phyloP scores from a whole-genome alignment of 1,140 invertebrate genomes.

The Uloborus diversus region DNA sequence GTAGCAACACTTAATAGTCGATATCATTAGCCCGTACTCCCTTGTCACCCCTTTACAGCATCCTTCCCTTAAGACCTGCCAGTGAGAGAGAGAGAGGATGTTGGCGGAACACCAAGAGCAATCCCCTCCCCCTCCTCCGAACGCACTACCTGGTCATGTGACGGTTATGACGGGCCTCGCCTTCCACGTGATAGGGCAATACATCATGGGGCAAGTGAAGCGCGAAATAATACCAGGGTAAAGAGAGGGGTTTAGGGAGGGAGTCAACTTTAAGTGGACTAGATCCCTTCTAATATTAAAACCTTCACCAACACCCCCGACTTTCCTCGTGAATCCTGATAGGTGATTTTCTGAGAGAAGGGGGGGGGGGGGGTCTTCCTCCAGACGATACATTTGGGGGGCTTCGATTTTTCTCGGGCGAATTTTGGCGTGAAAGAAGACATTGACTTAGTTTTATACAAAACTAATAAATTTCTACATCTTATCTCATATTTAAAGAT shows the following conservation, averaged over 20 bases:
- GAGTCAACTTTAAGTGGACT: slow-evolving; percentile 50
- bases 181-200: slow-evolving; percentile 39
- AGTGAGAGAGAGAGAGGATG: not conserved
- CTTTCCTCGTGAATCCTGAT: slow-evolving; percentile 20
- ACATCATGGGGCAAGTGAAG: slow-evolving; percentile 44
- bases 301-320: slow-evolving; percentile 18
- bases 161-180: slow-evolving; percentile 48
- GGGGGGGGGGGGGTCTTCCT: too few species aligned
- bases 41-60: not conserved
- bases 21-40: slow-evolving; percentile 29
- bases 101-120: slow-evolving; percentile 12
- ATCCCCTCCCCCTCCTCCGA: not conserved
- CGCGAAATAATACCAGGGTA: slow-evolving; percentile 48
- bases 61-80: not conserved
- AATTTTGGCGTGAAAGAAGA: too few species aligned
- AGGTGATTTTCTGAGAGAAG: slow-evolving; percentile 6
- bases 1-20: slow-evolving; percentile 46
- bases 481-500: too few species aligned
- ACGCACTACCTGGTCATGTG: slow-evolving; percentile 4
- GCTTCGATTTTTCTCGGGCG: too few species aligned
- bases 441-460: too few species aligned
- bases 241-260: slow-evolving; percentile 3
- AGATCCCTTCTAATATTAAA: slow-evolving; percentile 27
- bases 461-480: too few species aligned
- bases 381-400: too few species aligned